Percentiles rank a stretch among this genome's conserved stretches.
Evolutionary conservation across 1,140 invertebrate species (phyloP).

Genomic region (Hycleus phaleratus): DNA sequence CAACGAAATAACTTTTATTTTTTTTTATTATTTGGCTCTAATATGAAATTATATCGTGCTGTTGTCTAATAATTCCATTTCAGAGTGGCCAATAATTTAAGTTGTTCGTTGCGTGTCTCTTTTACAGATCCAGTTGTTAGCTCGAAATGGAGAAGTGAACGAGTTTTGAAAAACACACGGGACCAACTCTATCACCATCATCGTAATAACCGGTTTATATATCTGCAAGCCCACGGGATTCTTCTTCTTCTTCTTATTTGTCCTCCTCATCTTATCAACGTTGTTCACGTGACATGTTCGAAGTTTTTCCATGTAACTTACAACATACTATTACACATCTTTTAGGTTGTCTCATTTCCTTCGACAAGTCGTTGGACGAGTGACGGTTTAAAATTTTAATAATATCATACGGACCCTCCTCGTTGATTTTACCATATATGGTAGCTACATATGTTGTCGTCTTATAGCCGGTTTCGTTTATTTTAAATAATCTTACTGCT

Average conservation of each 20-base stretch:
- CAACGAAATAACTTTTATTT: no score
- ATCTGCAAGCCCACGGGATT: slow-evolving; percentile 20
- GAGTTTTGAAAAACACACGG: not conserved
- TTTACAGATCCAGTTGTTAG: slow-evolving; percentile 20
- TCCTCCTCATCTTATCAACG: not conserved
- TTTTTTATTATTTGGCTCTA: no score
- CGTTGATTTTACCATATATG: no score
- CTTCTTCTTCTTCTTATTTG: not conserved
- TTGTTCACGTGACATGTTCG: slow-evolving; percentile 9
- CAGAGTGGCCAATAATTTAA: slow-evolving; percentile 11
- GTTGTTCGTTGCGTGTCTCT: slow-evolving; percentile 5
- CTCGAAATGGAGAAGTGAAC: slow-evolving; percentile 9
- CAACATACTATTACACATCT: not conserved
- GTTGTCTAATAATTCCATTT: slow-evolving; percentile 2
- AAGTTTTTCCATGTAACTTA: not conserved
- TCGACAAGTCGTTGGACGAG: slow-evolving; percentile 17
- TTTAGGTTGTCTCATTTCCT: slow-evolving; percentile 10
- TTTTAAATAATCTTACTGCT: no score
- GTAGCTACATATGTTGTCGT: no score
- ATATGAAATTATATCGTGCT: not conserved
- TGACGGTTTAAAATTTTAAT: slow-evolving; percentile 21
- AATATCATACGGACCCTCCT: slow-evolving; percentile 5
- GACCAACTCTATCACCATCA: not conserved
- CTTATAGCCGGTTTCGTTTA: no score
- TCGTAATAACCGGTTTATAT: slow-evolving; percentile 18